Base-by-base conservation (phyloP, 2,888 invertebrate genomes). In the Campaea margaritaria region DNA sequence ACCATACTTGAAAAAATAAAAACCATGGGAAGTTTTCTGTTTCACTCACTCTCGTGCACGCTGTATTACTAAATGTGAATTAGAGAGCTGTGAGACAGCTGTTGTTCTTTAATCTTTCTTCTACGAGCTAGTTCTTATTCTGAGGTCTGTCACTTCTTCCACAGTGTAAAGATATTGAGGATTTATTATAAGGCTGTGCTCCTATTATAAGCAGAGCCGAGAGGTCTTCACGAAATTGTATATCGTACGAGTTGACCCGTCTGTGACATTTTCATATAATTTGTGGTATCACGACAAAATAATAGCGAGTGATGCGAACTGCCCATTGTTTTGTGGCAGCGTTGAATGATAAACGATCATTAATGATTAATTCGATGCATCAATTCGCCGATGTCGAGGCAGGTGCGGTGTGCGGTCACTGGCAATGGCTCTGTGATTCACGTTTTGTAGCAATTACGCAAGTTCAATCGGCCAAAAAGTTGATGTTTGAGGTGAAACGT, bases 281-380 rank as follows among this genome's bases (percentile, higher is more conserved):
- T 48, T 52, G 48, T 38, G 72, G 68, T 71, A 73, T 75, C 67
- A 76, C 64, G 79, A 80, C 68, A 73, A 74, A 83, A 82, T 82
- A 80, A 80, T 83, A 62, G 71, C 70, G 54, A 60, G 61, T 67
- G 74, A 73, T 65, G 70, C 60, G 69, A 49, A 60, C 65, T 64
- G 65, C 59, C 66, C 64, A 55, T 60, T 71, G 73, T 70, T 74
- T 69, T 69, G 71, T 59, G 62, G 57, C 50, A 52, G 59, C 68
- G 68, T 69, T 70, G 68, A 77, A 75, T 80, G 77, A 81, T 73
- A 71, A 75, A 76, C 70, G 73, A 71, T 74, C 67, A 73, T 70
- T 68, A 65, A 70, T 74, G 62, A 74, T 69, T 75, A 74, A 76
- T 74, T 69, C 38, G 51, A 57, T 60, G 51, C 57, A 46, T 49